Conservation (phyloP, 2,113 vertebrate genomes). For the Vombatus ursinus region DNA sequence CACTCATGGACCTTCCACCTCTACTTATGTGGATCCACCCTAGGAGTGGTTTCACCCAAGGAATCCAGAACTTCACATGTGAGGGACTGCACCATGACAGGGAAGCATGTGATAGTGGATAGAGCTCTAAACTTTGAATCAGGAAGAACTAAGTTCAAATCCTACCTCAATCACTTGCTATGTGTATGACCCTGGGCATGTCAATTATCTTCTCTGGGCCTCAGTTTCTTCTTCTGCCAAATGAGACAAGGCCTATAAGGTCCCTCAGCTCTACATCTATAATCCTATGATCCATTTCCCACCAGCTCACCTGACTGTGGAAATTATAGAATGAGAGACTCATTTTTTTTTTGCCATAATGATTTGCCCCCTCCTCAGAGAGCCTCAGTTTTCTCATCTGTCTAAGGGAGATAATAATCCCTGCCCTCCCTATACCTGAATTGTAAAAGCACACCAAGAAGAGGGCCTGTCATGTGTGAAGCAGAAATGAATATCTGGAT, state of each 20-base stretch:
- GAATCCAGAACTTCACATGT: background rate
- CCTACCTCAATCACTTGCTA: background rate
- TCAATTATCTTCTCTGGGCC: background rate
- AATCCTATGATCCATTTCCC: too few relatives aligned
- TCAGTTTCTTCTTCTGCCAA: background rate
- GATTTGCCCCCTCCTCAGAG: too few relatives aligned
- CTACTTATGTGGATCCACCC: background rate
- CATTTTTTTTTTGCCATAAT: too few relatives aligned
- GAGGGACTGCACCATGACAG: background rate
- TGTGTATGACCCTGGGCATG: background rate
- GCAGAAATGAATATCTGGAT: too few relatives aligned
- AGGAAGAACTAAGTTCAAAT: background rate
- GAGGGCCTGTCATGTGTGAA: too few relatives aligned
- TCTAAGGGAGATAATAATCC: too few relatives aligned
- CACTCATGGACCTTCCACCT: background rate
- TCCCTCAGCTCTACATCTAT: background rate
- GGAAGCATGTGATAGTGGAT: background rate
- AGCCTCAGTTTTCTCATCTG: too few relatives aligned
- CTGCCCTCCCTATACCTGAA: too few relatives aligned
- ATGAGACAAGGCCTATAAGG: background rate
- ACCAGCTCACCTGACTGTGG: too few relatives aligned
- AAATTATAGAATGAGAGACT: too few relatives aligned
- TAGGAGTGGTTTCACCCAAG: background rate
- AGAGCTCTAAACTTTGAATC: background rate
- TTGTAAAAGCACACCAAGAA: too few relatives aligned